These are phyloP conservation scores for Dendropsophus ebraccatus DNA, from an alignment of 2,113 vertebrate species.

Conservation along the genomic window DNA sequence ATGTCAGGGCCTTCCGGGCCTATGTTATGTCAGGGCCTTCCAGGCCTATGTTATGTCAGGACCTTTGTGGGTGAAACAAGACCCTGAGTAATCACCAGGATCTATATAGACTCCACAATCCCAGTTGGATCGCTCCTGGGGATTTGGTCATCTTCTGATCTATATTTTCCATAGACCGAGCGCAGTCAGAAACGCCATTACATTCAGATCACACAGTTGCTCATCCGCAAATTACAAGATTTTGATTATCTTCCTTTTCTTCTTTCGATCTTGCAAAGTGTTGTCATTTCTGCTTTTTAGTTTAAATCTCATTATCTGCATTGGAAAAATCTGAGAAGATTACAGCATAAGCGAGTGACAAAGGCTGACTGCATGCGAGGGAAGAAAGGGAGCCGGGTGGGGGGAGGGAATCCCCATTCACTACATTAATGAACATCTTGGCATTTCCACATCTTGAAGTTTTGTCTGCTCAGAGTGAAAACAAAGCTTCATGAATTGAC, in stretches of 20 bases:
- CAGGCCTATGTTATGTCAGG: no score
- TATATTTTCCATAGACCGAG: not conserved
- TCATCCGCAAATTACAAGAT: not conserved
- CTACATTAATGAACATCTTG: slow-evolving; percentile 21
- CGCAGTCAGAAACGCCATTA: not conserved
- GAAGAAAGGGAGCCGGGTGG: not conserved
- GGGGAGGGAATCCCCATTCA: slow-evolving; percentile 32
- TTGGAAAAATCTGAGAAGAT: slow-evolving; percentile 19
- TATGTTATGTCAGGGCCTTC: no score
- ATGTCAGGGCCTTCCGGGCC: no score
- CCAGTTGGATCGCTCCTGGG: no score
- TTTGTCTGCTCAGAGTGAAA: slow-evolving; percentile 19
- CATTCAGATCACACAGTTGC: not conserved
- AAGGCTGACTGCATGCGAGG: slow-evolving; percentile 1
- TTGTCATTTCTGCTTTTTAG: not conserved
- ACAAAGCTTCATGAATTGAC: slow-evolving; percentile 33
- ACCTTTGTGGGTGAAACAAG: no score
- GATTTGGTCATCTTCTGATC: not conserved
- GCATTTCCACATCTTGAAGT: slow-evolving; percentile 26
- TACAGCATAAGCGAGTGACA: slow-evolving; percentile 5
- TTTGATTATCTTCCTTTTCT: not conserved
- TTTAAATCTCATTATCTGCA: slow-evolving; percentile 8
- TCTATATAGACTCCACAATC: not conserved
- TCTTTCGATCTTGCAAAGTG: not conserved
- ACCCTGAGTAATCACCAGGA: no score